These are phyloP conservation scores for Cossypha polioptera DNA, from an alignment of 2,797 vertebrate species.

Conservation along the genomic window DNA sequence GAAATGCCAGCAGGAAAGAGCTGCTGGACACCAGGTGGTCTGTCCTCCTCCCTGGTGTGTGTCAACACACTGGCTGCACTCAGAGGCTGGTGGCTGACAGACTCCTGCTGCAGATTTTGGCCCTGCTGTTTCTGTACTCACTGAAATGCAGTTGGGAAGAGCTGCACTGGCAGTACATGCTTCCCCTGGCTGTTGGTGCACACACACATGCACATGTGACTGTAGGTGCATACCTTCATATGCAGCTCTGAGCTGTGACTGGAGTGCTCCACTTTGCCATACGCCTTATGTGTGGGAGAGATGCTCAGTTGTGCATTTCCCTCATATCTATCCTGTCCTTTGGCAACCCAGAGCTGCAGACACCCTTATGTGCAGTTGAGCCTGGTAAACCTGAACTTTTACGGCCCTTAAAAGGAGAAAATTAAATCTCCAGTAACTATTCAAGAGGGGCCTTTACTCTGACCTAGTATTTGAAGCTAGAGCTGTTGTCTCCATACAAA, in stretches of 20 bases:
- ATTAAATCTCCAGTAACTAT: background rate
- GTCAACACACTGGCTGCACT: background rate
- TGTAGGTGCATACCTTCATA: background rate
- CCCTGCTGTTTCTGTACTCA: slow-evolving; percentile 8
- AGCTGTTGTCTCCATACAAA: background rate
- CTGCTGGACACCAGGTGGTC: background rate
- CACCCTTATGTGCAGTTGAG: background rate
- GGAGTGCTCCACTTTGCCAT: background rate
- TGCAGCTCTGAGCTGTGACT: slow-evolving; percentile 16
- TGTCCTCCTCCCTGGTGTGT: slow-evolving; percentile 13
- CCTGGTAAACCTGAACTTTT: slow-evolving; percentile 60
- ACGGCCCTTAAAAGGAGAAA: background rate
- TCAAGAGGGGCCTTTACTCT: background rate
- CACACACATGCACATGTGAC: background rate
- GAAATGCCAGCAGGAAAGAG: slow-evolving; percentile 34
- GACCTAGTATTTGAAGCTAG: background rate
- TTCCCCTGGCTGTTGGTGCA: background rate
- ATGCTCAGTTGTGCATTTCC: background rate
- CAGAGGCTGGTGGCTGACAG: slow-evolving; percentile 13
- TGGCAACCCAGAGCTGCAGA: slow-evolving; percentile 38
- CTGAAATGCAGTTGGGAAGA: background rate
- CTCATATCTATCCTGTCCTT: slow-evolving; percentile 1
- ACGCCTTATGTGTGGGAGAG: background rate
- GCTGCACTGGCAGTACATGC: background rate
- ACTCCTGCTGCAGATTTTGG: slow-evolving; percentile 22